Base-by-base conservation (phyloP, 2,888 invertebrate genomes). In the Tipula lateralis region DNA sequence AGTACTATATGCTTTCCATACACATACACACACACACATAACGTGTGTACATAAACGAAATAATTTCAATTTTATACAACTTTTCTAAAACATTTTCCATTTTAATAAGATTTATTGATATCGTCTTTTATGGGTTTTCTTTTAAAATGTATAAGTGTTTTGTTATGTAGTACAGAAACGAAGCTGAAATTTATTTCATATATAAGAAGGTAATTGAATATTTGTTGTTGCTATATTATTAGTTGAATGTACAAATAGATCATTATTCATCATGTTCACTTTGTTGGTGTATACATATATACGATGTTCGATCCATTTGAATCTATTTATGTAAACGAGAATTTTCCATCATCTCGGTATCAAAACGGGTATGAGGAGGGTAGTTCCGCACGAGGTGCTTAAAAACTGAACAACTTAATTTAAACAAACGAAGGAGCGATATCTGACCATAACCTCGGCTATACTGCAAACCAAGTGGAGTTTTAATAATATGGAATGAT, bases 81-180 rank as follows among this genome's bases (percentile, higher is more conserved):
- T 66, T 66, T 66, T 39, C n/a, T n/a, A n/a, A n/a, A n/a, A n/a
- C n/a, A n/a, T n/a, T n/a, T 32, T 32, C 9, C 5, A 32, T 9
- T 32, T 50, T 66, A 66, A 66, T 66, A 66, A 66, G 66, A 66
- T 66, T 66, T 66, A 66, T 66, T 66, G 66, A 66, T 66, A 66
- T 66, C 66, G 66, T 66, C 66, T 66, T 66, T 66, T 66, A 66
- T 66, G 66, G 66, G 66, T 66, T 66, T 66, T 66, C 66, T 66
- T 66, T 66, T 66, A 66, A 66, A 66, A 66, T 66, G 66, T 66
- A 66, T 66, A 66, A 66, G 66, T 66, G 66, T 66, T 66, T 66
- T 66, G 66, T 66, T 66, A 66, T 24, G 24, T 66, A 66, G 44
- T 24, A 50, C 16, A n/a, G 13, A 39, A 32, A 32, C 3, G 7